Conservation (phyloP, 2,797 vertebrate species). For the Simalia tracyae region DNA sequence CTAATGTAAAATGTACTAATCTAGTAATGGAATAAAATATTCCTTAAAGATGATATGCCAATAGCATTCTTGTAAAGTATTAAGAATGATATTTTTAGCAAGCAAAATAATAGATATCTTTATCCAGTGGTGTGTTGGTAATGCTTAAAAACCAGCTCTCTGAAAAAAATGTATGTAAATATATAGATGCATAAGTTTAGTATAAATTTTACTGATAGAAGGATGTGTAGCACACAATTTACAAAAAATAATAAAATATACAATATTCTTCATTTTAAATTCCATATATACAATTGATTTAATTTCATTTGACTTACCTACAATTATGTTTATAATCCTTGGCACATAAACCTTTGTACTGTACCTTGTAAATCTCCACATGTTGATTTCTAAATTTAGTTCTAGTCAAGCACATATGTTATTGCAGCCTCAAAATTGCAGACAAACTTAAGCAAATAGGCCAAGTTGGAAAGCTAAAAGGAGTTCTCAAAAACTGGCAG, state of each 20-base stretch:
- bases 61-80: background rate
- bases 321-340: background rate
- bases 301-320: background rate
- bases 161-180: too few relatives aligned
- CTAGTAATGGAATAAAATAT: background rate
- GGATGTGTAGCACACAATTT: too few relatives aligned
- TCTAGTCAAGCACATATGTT: background rate
- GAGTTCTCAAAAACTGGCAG: too few relatives aligned
- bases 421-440: background rate
- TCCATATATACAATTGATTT: too few relatives aligned
- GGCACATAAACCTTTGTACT: background rate
- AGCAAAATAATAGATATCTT: too few relatives aligned
- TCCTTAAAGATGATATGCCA: background rate
- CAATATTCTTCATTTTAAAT: too few relatives aligned
- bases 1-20: too few relatives aligned
- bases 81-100: background rate
- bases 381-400: background rate
- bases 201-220: too few relatives aligned
- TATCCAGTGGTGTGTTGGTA: too few relatives aligned
- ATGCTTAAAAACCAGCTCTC: too few relatives aligned
- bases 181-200: too few relatives aligned
- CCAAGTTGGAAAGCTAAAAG: background rate
- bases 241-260: too few relatives aligned
- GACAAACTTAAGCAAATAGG: background rate
- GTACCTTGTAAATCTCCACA: background rate